phyloP scores from a whole-genome alignment of 2,888 invertebrate species.

The Phalangium opilio region DNA sequence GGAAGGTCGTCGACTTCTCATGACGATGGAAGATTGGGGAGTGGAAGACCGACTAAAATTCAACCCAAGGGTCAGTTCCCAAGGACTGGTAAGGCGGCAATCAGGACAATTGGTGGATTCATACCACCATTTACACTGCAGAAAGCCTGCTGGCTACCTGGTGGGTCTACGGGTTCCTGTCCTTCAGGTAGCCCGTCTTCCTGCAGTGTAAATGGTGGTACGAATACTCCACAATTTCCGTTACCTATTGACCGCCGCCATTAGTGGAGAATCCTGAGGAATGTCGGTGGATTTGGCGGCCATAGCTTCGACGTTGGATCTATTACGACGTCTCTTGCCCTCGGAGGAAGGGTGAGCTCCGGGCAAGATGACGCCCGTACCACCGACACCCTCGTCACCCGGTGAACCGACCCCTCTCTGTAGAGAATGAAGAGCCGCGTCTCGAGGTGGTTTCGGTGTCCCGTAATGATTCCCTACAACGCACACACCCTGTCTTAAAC shows the following conservation, averaged over 20 bases:
- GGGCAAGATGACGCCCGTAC: constrained; percentile 28
- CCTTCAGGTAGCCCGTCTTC: too few species aligned
- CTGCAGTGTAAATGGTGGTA: too few species aligned
- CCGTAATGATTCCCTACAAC: constrained; percentile 42
- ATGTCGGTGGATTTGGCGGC: constrained; percentile 28
- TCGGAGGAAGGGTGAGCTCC: constrained; percentile 34
- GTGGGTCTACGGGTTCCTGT: too few species aligned
- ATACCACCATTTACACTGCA: too few species aligned
- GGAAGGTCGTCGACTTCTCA: constrained; percentile 10
- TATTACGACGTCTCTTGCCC: constrained; percentile 38
- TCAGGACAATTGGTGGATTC: too few species aligned
- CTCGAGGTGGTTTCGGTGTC: constrained; percentile 39
- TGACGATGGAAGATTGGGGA: constrained; percentile 9
- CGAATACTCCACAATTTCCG: too few species aligned
- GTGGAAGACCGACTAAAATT: constrained; percentile 13
- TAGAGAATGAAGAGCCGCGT: constrained; percentile 25
- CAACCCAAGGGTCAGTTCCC: too few species aligned
- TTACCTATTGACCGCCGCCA: too few species aligned
- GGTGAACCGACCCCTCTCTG: constrained; percentile 15
- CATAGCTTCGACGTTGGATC: constrained; percentile 41
- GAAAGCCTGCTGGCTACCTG: too few species aligned
- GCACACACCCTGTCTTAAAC: constrained; percentile 2
- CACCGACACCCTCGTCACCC: constrained; percentile 16
- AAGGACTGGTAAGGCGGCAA: too few species aligned
- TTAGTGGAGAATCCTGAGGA: too few species aligned